Evolutionary conservation across 2,797 vertebrate species (phyloP), one percentile per base, ranked within the genome.

Genomic region (Tinamus major): DNA sequence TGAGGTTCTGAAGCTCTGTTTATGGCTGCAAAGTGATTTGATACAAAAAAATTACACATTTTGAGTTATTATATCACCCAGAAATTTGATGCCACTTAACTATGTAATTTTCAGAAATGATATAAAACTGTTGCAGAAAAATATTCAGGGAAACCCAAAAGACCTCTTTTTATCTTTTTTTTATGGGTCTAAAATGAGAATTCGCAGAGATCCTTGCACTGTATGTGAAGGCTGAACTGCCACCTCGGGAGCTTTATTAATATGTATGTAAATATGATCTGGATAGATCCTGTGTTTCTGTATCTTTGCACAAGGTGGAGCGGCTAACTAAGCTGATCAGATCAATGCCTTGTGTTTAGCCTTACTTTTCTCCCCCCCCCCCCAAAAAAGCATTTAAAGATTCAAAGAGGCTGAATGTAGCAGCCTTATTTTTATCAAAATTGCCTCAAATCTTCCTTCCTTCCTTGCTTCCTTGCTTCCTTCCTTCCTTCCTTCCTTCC

Each of bases 31-130:
- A 89, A 91, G 92, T 76, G 96, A 91, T 87, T 96, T 92, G 65
- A 86, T 67, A 56, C 65, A 90, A 95, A 94, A 63, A 77, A 51
- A 37, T 61, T 75, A 81, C 83, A 85, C 79, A 94, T 90, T 94
- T 89, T 29, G 89, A 91, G 93, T 92, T 89, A 94, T 95, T 89
- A 58, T 85, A 93, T 94, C 78, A 83, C 82, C 86, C 86, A 92
- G 94, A 95, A 93, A 96, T 93, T 91, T 94, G 95, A 94, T 93
- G 94, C 96, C 93, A 96, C 96, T 97, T 97, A 96, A 95, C 96
- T 95, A 95, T 95, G 87, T 92, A 85, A 95, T 96, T 96, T 97
- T 95, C 85, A 91, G 83, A 96, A 95, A 95, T 95, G 93, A 90
- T 79, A 93, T 85, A 92, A 88, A 96, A 94, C 58, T 78, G 76